Conservation (phyloP, 2,113 vertebrate species). For the Semnornis frantzii region DNA sequence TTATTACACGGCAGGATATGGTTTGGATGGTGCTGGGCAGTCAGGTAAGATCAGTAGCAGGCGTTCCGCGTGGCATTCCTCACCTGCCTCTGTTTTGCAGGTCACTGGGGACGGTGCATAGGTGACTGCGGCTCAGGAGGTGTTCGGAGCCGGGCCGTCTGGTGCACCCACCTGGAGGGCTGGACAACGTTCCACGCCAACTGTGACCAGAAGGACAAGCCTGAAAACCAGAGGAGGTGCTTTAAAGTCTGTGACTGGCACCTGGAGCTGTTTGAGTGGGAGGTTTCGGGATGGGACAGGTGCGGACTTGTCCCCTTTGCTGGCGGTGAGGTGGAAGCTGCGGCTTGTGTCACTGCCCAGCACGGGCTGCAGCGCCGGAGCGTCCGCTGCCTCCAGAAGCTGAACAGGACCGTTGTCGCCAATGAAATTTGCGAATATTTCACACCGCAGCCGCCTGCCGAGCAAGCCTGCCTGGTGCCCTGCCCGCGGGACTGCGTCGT, state of each 20-base stretch:
- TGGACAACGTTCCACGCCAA: constrained; percentile 90
- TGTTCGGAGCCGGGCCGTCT: constrained; percentile 85
- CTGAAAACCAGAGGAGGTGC: constrained; percentile 86
- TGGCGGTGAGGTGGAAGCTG: constrained; percentile 66
- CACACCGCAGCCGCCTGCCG: constrained; percentile 78
- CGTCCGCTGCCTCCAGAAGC: constrained; percentile 84
- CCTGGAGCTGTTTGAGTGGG: constrained; percentile 92
- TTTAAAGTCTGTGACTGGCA: constrained; percentile 97
- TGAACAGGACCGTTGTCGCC: constrained; percentile 82
- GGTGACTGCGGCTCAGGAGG: constrained; percentile 91
- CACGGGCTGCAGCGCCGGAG: constrained; percentile 89
- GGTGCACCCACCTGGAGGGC: constrained; percentile 92
- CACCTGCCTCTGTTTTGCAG: constrained; percentile 68
- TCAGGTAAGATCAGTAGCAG: fast-evolving
- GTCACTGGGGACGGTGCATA: constrained; percentile 91
- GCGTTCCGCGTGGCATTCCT: background rate
- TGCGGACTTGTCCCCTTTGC: constrained; percentile 78
- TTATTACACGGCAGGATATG: fast-evolving
- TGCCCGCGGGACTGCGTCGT: constrained; percentile 93
- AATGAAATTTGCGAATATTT: constrained; percentile 91
- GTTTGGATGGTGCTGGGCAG: fast-evolving
- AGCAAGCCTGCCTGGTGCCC: constrained; percentile 94
- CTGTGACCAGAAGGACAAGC: constrained; percentile 83
- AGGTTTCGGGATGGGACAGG: constrained; percentile 86
- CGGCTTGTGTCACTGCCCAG: constrained; percentile 88